phyloP scores from a whole-genome alignment of 2,113 vertebrate genomes.

The Equus przewalskii region DNA sequence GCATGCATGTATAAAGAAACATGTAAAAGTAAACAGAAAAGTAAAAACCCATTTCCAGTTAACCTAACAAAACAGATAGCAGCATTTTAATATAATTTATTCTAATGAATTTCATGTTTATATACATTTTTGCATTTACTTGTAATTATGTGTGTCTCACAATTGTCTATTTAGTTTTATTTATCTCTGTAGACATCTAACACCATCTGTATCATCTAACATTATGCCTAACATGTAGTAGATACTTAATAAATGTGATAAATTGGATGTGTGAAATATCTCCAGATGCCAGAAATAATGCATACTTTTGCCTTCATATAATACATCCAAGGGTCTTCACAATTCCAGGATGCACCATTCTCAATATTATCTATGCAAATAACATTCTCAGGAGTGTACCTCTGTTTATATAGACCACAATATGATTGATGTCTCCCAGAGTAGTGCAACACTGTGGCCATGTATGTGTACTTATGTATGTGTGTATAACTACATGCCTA shows the following conservation, averaged over 20 bases:
- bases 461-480: not conserved
- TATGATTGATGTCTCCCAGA: not conserved
- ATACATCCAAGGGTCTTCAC: not conserved
- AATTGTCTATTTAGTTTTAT: not conserved
- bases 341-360: not conserved
- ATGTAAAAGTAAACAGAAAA: not conserved
- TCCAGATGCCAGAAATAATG: not conserved
- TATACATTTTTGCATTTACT: not conserved
- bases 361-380: not conserved
- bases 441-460: not conserved
- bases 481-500: not conserved
- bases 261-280: not conserved
- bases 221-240: not conserved
- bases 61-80: not conserved
- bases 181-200: not conserved
- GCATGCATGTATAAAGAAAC: not conserved
- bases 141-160: not conserved
- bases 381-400: not conserved
- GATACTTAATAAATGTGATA: constrained; percentile 31
- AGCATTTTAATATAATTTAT: constrained; percentile 12
- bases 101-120: not conserved
- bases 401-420: not conserved
- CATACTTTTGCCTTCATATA: not conserved
- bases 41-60: not conserved
- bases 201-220: not conserved